Percentiles rank a stretch among this genome's conserved stretches.
Conservation (phyloP, 2,797 vertebrate species). For the Huso huso region DNA sequence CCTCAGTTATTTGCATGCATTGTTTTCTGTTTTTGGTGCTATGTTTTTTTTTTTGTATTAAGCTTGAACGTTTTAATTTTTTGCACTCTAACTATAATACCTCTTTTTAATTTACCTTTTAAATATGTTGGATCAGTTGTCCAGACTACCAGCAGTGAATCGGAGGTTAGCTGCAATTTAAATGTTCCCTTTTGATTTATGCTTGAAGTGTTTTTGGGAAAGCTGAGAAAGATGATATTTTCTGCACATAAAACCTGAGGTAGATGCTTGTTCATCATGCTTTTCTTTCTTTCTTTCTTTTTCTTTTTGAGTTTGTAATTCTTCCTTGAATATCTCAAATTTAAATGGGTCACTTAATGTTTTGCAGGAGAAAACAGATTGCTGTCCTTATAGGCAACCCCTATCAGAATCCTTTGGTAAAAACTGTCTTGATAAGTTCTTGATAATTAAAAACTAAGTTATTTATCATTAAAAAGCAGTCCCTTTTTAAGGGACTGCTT, state of each 20-base stretch:
- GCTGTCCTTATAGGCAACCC: slow-evolving; percentile 38
- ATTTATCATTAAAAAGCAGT: no score
- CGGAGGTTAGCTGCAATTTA: slow-evolving; percentile 64
- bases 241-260: slow-evolving; percentile 49
- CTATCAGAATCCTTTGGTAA: neutral
- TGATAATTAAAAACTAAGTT: neutral
- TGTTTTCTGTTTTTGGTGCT: slow-evolving; percentile 82
- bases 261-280: slow-evolving; percentile 36
- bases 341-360: slow-evolving; percentile 30
- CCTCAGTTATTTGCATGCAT: slow-evolving; percentile 96
- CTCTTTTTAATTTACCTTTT: slow-evolving; percentile 86
- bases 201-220: slow-evolving; percentile 58
- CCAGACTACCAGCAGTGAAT: slow-evolving; percentile 50
- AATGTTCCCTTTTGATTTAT: slow-evolving; percentile 48
- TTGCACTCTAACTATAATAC: slow-evolving; percentile 99
- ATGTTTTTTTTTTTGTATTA: slow-evolving; percentile 77
- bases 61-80: slow-evolving; percentile 95
- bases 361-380: slow-evolving; percentile 48
- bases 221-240: slow-evolving; percentile 50
- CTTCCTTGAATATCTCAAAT: slow-evolving; percentile 19
- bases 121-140: slow-evolving; percentile 65
- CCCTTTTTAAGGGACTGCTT: no score
- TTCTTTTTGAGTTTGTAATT: slow-evolving; percentile 13
- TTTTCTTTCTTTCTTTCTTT: slow-evolving; percentile 9
- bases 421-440: slow-evolving; percentile 7